Evolutionary conservation across 2,888 invertebrate genomes (phyloP), one percentile per base, ranked within the genome.

Genomic region (Mimumesa dahlbomi): DNA sequence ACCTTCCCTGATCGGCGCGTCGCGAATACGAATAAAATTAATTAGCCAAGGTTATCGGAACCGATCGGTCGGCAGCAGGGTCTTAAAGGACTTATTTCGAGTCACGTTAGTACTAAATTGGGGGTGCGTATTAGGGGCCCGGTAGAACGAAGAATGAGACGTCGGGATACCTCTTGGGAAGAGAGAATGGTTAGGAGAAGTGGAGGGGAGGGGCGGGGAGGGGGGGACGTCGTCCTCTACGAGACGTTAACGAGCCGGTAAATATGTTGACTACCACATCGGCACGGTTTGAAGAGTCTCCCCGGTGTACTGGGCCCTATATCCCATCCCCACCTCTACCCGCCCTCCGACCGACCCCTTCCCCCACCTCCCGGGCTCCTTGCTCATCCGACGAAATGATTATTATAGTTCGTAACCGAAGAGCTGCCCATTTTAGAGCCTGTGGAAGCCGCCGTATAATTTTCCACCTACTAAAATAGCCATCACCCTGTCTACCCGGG

Each of bases 401-500:
- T 88, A 89, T 89, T 88, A 89, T 89, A 88, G 88, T 88, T 88
- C 86, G 86, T 85, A 87, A 86, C 88, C 87, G 85, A 87, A 87
- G 87, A 88, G 88, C 87, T 85, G 87, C 88, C 87, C 88, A 88
- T 89, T 89, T 89, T 88, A 89, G 87, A 87, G 86, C 84, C 88
- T 86, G 85, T 85, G 73, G 85, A 88, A 85, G 88, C 88, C 89
- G 89, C 89, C 85, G 83, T 89, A 87, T 89, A 89, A 89, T 89
- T 89, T 89, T 88, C 89, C 89, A 89, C 89, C 89, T 87, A 88
- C 89, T 88, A 89, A 89, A 89, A 88, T 88, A 88, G 86, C 89
- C 88, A 88, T 88, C 84, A 84, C 81, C 81, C 84, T 77, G 78
- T 84, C 82, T 81, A 65, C 77, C 79, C 73, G 69, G 76, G 82